Base-by-base conservation (phyloP, 2,888 invertebrate genomes). In the Sphecodes monilicornis region DNA sequence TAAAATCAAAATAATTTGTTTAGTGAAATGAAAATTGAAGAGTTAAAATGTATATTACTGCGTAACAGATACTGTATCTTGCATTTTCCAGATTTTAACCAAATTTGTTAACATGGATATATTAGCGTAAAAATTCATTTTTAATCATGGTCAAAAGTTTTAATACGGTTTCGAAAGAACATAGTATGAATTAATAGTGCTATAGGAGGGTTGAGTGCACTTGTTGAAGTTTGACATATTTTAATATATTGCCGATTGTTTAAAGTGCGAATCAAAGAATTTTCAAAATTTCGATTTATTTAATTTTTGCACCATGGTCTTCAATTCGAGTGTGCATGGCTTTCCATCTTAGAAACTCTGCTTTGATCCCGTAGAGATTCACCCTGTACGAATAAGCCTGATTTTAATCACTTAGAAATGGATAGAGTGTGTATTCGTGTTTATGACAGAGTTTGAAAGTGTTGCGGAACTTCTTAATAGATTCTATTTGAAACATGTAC, bases 341-440 rank as follows among this genome's bases (percentile, higher is more conserved):
- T 54, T 54, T 54, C 10, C n/a, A 54, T 10, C n/a, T 54, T 54
- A 54, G 50, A 54, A 54, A 54, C 50, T 54, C 10, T n/a, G 50
- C 50, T 54, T 54, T 54, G n/a, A 54, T 54, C 50, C 50, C 50
- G 50, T n/a, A 22, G 50, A 54, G n/a, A 54, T 54, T 54, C 50
- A n/a, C n/a, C 50, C 50, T 54, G 50, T n/a, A 54, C 50, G 50
- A 54, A 54, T 54, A n/a, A 54, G n/a, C 50, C 50, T 10, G 50
- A 54, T 54, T 54, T n/a, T n/a, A 54, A 54, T 54, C n/a, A 54
- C 10, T 22, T 54, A 18, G 50, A 54, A 54, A n/a, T 54, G n/a
- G n/a, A 22, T 54, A 54, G 50, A n/a, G 50, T n/a, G 50, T n/a
- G 3, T n/a, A 54, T 10, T n/a, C 50, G 50, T 54, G 50, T 54